Evolutionary conservation across 1,140 invertebrate genomes (phyloP).

Genomic region (Temnothorax curvispinosus): DNA sequence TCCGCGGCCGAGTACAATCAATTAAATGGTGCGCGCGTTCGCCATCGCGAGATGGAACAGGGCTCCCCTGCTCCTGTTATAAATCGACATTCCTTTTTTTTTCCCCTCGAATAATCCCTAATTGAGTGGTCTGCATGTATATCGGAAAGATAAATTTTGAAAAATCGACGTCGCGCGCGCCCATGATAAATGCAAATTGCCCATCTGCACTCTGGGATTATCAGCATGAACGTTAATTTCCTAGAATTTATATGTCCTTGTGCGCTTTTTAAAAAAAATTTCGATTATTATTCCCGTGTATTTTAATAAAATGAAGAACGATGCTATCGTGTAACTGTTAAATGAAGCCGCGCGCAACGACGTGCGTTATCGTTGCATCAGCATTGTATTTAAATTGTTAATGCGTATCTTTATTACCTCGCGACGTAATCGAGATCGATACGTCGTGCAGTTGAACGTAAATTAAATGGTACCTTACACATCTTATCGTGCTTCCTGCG

Average conservation of each 20-base stretch:
- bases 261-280: neutral
- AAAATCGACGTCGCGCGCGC: constrained; percentile 24
- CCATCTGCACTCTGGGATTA: constrained; percentile 23
- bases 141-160: constrained; percentile 46
- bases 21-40: constrained; percentile 59
- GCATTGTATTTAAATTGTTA: constrained; percentile 49
- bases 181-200: constrained; percentile 39
- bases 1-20: constrained; percentile 56
- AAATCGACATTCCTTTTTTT: constrained; percentile 53
- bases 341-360: neutral
- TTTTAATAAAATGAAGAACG: neutral
- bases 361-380: constrained; percentile 20
- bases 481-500: constrained; percentile 21
- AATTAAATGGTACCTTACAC: constrained; percentile 45
- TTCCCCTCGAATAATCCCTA: constrained; percentile 42
- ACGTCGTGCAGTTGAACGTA: constrained; percentile 29
- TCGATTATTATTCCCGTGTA: neutral
- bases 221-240: neutral
- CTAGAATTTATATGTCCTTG: neutral
- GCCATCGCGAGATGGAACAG: constrained; percentile 38
- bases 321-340: neutral
- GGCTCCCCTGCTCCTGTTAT: neutral
- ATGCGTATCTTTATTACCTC: constrained; percentile 33
- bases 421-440: constrained; percentile 49
- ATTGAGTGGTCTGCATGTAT: constrained; percentile 36